Evolutionary conservation across 2,797 vertebrate species (phyloP), one percentile per base, ranked within the genome.

Genomic region (Fringilla coelebs): DNA sequence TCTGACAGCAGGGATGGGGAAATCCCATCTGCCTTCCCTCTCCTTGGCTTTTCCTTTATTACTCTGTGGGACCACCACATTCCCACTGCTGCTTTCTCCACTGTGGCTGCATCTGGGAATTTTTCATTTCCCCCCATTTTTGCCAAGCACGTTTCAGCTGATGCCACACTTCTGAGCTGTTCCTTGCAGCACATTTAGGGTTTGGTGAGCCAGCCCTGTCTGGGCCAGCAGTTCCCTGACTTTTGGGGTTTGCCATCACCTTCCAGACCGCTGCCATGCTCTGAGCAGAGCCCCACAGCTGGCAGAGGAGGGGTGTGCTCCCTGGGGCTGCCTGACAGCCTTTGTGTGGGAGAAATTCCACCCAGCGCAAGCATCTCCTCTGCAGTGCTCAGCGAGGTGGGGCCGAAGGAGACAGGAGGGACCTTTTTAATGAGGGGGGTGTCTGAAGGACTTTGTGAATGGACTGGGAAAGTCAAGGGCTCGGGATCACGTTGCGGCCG

Each of bases 401-500:
- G 88, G 66, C 92, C 26, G 72, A 11, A 32, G 86, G 57, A 61
- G 93, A 58, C 46, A 49, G 88, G 82, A 85, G 85, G 6, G 57
- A 58, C 74, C 67, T 43, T 70, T 72, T 55, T 80, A 78, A 89
- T 31, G 92, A 88, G 45, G 46, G 63, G 74, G 80, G 80, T 3
- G 48, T 66, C 89, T 75, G 31, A 11, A 49, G 89, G 40, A 90
- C 76, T 85, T 91, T 94, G 78, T 95, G 93, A 95, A 95, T 88
- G 92, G 95, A 40, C 79, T 96, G 95, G 91, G 93, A 95, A 94
- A 92, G 90, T 36, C 88, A 4, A 3, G 87, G 85, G 89, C 93
- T 94, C 54, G 46, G 93, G 96, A 96, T 96, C 96, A 15, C 66
- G 0, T 96, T 96, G 93, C 91, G 1, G 13, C 80, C 61, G 48